Conservation (phyloP, 2,797 vertebrate species). For the Fundulus diaphanus region DNA sequence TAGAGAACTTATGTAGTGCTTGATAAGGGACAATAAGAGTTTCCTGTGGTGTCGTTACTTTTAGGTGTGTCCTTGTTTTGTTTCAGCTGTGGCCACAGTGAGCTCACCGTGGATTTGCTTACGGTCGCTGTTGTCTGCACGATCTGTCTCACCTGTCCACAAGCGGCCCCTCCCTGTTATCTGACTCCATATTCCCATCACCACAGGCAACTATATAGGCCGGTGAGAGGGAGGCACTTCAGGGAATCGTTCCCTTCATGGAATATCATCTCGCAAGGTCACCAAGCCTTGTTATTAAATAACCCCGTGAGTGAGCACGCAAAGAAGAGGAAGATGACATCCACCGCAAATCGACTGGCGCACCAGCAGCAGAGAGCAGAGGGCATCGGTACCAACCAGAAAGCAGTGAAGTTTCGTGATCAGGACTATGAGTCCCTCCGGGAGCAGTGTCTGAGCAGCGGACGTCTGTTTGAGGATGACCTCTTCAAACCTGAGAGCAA, state of each 20-base stretch:
- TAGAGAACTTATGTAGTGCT: neutral
- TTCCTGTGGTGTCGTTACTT: conserved; percentile 9
- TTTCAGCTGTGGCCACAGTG: conserved; percentile 47
- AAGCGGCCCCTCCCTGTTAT: conserved; percentile 49
- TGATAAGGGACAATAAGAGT: neutral
- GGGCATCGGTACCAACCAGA: conserved; percentile 68
- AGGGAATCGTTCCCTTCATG: conserved; percentile 1
- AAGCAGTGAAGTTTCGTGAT: conserved; percentile 77
- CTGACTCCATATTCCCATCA: conserved; percentile 15
- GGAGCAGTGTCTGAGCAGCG: conserved; percentile 76
- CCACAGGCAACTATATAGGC: conserved; percentile 44
- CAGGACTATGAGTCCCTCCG: conserved; percentile 86
- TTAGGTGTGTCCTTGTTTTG: conserved; percentile 66
- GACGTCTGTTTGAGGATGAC: conserved; percentile 86
- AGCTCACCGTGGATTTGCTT: conserved; percentile 45
- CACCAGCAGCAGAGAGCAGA: conserved; percentile 48
- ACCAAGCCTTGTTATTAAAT: neutral
- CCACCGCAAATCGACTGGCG: conserved; percentile 68
- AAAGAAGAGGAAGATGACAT: conserved; percentile 68
- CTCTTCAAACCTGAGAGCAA: conserved; percentile 83
- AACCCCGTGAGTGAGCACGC: neutral
- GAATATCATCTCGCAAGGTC: conserved; percentile 2
- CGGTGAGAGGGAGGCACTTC: conserved; percentile 10
- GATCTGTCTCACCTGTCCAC: conserved; percentile 50
- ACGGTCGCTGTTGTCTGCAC: conserved; percentile 35